Conservation (phyloP, 2,797 vertebrate genomes). For the Muscicapa comitata region DNA sequence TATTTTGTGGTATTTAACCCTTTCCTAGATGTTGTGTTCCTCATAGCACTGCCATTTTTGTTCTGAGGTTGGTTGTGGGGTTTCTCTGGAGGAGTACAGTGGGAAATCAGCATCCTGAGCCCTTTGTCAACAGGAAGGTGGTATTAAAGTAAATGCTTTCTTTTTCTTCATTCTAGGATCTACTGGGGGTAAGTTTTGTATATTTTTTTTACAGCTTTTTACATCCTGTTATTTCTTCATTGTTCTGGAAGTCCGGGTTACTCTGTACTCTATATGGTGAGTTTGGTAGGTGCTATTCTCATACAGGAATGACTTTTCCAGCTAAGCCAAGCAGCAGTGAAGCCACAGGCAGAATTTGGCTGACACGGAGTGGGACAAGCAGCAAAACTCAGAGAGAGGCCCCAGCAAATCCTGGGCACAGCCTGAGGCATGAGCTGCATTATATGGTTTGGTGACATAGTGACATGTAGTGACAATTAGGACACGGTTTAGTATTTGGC, state of each 20-base stretch:
- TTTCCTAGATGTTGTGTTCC: not conserved
- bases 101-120: not conserved
- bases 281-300: not conserved
- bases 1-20: not conserved
- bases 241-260: not conserved
- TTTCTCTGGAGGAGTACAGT: not conserved
- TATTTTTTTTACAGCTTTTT: not conserved
- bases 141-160: not conserved
- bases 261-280: not conserved
- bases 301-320: not conserved
- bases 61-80: not conserved
- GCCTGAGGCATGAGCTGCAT: not conserved
- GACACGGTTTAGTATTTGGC: not conserved
- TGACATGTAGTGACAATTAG: no score
- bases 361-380: accelerated
- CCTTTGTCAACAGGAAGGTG: not conserved
- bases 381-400: not conserved
- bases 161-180: not conserved
- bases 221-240: not conserved
- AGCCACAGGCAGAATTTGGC: not conserved
- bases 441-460: not conserved
- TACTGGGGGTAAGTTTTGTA: not conserved
- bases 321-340: not conserved
- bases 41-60: not conserved
- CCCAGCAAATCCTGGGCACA: accelerated